Conservation (phyloP, 1,140 invertebrate genomes). For the Euschistus heros region DNA sequence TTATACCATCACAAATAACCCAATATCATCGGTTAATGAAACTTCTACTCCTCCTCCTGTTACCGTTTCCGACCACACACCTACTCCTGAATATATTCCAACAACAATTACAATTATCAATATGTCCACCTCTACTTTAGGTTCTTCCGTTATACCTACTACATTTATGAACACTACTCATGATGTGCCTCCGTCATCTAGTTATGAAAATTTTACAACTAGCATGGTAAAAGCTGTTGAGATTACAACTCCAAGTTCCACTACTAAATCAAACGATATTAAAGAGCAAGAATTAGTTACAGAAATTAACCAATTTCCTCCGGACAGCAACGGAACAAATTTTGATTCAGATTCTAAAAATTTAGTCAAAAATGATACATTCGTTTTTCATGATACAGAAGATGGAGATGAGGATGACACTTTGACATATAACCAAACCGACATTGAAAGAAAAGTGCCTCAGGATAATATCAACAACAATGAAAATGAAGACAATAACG, state of each 20-base stretch:
- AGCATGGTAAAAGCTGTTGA: not conserved
- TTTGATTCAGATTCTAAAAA: not conserved
- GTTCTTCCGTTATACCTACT: not conserved
- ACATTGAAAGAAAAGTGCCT: not conserved
- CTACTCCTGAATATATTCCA: no score
- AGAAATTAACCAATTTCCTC: not conserved
- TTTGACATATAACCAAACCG: not conserved
- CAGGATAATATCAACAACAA: not conserved
- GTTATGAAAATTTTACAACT: not conserved
- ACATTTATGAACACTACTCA: not conserved
- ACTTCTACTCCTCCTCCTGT: no score
- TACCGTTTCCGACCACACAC: no score
- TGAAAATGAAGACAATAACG: not conserved
- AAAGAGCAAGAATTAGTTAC: not conserved
- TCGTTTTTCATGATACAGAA: not conserved
- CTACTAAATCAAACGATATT: not conserved
- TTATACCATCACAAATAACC: no score
- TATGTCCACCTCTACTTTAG: no score
- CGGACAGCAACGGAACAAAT: not conserved
- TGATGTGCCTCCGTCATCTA: not conserved
- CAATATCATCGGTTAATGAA: no score
- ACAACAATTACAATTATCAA: no score
- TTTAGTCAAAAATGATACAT: slow-evolving; percentile 1
- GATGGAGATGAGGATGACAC: not conserved
- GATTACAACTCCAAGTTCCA: not conserved